Evolutionary conservation across 2,797 vertebrate species (phyloP), one percentile per base, ranked within the genome.

Genomic region (Psittacula echo): DNA sequence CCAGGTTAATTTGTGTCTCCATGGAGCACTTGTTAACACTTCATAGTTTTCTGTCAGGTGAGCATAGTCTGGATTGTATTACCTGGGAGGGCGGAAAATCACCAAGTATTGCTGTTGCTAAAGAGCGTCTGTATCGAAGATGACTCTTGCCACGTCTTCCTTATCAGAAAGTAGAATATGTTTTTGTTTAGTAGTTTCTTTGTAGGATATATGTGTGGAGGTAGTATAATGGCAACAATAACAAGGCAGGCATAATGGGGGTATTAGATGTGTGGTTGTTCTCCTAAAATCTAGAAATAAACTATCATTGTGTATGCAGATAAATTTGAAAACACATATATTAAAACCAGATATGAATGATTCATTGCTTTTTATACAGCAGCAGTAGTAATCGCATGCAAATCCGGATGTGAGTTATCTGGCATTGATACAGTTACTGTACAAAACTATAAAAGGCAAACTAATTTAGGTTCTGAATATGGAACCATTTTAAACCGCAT

Each of bases 1-100:
- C 62, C 60, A 39, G 64, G 44, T 84, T 87, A 79, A 64, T 84
- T 86, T 92, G 92, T 32, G 62, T 87, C 66, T 91, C 50, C 50
- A 0, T 66, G 39, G 10, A 74, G 26, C 26, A 29, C 54, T 91
- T 93, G 30, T 47, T 87, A 92, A 45, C 10, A 24, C 8, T 65
- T 83, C 0, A 54, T 10, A 22, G n/a, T 76, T 64, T 79, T 79
- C 30, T 93, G 44, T 85, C 13, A 51, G 54, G 26, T 0, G 4
- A 73, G 13, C 4, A 19, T 45, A 51, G 7, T 42, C 26, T 80
- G 20, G 37, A 16, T 89, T 54, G 41, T 53, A 51, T 22, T 53
- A 66, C 19, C 16, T n/a, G 11, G 6, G n/a, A 27, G 14, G 5
- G 42, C 1, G 2, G 14, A 11, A 41, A 11, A 39, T 30, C 1